Conservation (phyloP, 2,113 vertebrate species). For the Irena cyanogastra region DNA sequence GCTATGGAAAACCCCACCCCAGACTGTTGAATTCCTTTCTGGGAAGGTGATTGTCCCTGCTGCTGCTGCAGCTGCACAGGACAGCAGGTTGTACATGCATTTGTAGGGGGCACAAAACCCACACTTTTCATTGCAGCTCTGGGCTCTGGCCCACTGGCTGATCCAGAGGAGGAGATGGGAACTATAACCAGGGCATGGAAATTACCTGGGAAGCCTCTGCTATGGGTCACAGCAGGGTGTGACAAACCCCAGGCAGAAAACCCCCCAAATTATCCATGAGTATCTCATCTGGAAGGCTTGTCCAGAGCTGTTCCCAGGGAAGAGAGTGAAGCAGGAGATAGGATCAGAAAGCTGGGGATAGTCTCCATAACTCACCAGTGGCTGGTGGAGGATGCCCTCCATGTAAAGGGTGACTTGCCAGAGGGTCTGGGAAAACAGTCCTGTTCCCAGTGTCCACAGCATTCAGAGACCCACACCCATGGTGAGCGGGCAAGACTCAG, state of each 20-base stretch:
- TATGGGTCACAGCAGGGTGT: not conserved
- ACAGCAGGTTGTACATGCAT: not conserved
- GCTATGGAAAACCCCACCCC: not conserved
- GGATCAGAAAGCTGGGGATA: not conserved
- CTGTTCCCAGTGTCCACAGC: not conserved
- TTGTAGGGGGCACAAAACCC: accelerated
- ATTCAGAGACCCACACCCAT: not conserved
- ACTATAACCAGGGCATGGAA: not conserved
- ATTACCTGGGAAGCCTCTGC: not conserved
- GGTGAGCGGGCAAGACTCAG: not conserved
- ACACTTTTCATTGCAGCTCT: not conserved
- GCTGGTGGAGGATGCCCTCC: not conserved
- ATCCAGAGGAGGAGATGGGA: not conserved
- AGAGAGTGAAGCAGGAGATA: not conserved
- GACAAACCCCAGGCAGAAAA: not conserved
- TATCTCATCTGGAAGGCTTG: not conserved
- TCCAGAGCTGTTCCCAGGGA: not conserved
- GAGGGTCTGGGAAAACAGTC: not conserved
- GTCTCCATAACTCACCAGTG: not conserved
- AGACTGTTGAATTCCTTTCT: not conserved
- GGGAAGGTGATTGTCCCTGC: not conserved
- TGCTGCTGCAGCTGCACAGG: accelerated
- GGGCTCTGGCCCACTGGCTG: not conserved
- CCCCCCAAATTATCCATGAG: not conserved
- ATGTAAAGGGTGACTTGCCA: not conserved